Percentiles rank a stretch among this genome's conserved stretches.
Evolutionary conservation across 2,113 vertebrate genomes (phyloP).

Genomic region (Melanotaenia duboulayi): DNA sequence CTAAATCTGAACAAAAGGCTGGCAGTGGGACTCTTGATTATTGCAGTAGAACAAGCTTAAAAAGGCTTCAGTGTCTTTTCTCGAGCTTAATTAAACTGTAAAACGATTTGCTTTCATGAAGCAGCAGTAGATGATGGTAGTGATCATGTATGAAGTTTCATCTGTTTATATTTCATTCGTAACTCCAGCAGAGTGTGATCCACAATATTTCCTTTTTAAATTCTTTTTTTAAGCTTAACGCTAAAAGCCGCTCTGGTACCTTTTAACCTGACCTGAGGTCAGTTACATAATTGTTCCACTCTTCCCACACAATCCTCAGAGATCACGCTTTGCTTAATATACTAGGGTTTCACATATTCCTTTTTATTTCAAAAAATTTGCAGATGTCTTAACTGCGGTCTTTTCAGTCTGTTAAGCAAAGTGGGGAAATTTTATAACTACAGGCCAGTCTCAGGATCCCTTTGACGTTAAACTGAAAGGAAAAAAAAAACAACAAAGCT

Average conservation of each 20-base stretch:
- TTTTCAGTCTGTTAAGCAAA: not conserved
- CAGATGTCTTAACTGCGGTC: not conserved
- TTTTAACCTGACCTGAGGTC: slow-evolving; percentile 17
- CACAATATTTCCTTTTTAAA: not conserved
- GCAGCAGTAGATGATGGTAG: not conserved
- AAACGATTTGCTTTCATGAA: not conserved
- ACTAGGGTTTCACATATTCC: not conserved
- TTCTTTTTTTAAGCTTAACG: slow-evolving; percentile 6
- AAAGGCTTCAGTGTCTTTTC: slow-evolving; percentile 12
- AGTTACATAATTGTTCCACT: slow-evolving; percentile 1
- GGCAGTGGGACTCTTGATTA: slow-evolving; percentile 29
- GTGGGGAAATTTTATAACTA: not conserved
- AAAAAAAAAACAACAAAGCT: not conserved
- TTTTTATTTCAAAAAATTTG: not conserved
- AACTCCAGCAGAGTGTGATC: not conserved
- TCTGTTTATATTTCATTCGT: not conserved
- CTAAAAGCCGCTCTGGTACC: slow-evolving; percentile 1
- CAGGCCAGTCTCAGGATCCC: not conserved
- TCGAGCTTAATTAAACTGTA: not conserved
- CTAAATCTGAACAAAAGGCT: slow-evolving; percentile 50
- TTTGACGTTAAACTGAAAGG: not conserved
- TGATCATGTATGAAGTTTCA: not conserved
- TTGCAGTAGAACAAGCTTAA: slow-evolving; percentile 2
- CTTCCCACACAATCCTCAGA: slow-evolving; percentile 27
- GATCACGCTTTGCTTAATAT: slow-evolving; percentile 1